Evolutionary conservation across 2,888 invertebrate genomes (phyloP).

Genomic region (Leptinotarsa juncta): DNA sequence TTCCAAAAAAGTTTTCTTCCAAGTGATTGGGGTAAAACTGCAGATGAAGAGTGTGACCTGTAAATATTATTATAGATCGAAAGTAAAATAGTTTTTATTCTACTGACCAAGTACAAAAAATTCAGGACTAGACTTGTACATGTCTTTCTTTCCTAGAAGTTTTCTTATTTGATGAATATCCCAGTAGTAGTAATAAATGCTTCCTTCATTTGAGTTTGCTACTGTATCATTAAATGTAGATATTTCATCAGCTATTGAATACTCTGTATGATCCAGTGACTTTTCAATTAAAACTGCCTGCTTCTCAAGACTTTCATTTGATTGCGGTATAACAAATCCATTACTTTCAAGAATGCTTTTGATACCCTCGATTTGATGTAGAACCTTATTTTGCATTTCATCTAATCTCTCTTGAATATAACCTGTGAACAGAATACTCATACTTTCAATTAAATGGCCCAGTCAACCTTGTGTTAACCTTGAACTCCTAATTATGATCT

Average conservation of each 20-base stretch:
- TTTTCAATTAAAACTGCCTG: not conserved
- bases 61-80: slow-evolving; percentile 41
- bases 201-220: slow-evolving; percentile 52
- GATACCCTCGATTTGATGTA: slow-evolving; percentile 44
- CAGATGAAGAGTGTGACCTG: slow-evolving; percentile 57
- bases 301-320: not conserved
- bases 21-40: slow-evolving; percentile 57
- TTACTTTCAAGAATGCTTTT: slow-evolving; percentile 40
- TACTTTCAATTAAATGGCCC: no score
- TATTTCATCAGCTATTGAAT: slow-evolving; percentile 50
- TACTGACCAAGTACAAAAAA: slow-evolving; percentile 52
- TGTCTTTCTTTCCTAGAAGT: slow-evolving; percentile 50
- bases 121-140: slow-evolving; percentile 54
- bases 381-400: slow-evolving; percentile 41
- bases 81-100: not conserved
- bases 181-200: slow-evolving; percentile 60
- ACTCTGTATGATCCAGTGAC: not conserved
- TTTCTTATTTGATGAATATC: slow-evolving; percentile 53
- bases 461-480: no score
- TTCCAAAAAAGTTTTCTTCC: slow-evolving; percentile 50
- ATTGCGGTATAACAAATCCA: slow-evolving; percentile 34
- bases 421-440: slow-evolving; percentile 20
- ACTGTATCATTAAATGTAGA: slow-evolving; percentile 56
- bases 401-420: slow-evolving; percentile 36
- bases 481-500: no score